phyloP scores from a whole-genome alignment of 2,113 vertebrate species.

The Vidua chalybeata region DNA sequence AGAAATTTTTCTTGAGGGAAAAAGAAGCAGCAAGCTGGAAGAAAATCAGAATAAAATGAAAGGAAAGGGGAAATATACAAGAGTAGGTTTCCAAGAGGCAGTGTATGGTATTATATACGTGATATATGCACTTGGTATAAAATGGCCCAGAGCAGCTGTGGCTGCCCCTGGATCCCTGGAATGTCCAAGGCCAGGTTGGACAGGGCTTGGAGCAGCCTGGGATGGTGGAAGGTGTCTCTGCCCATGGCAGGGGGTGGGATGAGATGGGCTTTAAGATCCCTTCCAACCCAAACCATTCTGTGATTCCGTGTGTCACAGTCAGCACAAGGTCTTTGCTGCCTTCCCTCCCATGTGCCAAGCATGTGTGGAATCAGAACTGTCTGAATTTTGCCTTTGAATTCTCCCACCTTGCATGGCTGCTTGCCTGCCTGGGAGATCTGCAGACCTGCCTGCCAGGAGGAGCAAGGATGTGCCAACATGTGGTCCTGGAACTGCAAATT shows the following conservation, averaged over 20 bases:
- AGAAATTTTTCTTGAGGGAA: background rate
- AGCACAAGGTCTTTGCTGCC: background rate
- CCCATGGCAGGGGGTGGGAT: background rate
- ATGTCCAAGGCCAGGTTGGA: background rate
- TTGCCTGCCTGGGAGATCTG: background rate
- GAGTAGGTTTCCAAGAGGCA: background rate
- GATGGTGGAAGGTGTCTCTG: background rate
- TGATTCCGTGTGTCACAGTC: background rate
- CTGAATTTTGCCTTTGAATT: background rate
- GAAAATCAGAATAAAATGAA: background rate
- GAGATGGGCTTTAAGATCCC: background rate
- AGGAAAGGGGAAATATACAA: background rate
- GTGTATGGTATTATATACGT: background rate
- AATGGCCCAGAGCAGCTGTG: background rate
- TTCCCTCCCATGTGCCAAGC: rapidly evolving
- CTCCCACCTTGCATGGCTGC: background rate
- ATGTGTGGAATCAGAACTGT: background rate
- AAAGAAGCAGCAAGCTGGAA: background rate
- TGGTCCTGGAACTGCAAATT: background rate
- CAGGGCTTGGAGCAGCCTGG: rapidly evolving
- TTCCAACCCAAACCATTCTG: background rate
- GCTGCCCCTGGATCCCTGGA: background rate
- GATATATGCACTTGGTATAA: background rate
- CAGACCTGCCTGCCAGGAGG: background rate
- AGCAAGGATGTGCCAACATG: background rate